phyloP scores from a whole-genome alignment of 1,140 invertebrate genomes.

The Conopomorpha cramerella region DNA sequence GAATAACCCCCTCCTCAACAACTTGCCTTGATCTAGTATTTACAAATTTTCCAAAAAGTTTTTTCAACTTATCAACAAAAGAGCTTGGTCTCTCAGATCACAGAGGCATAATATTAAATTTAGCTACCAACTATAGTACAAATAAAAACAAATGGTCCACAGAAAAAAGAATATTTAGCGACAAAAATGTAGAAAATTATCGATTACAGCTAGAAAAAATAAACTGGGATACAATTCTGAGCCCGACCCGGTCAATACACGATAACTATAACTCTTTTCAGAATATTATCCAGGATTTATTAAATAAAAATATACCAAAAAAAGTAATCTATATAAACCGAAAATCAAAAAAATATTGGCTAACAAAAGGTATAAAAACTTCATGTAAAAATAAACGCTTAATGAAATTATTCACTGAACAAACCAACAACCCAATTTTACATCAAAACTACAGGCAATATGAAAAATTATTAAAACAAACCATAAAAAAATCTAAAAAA shows the following conservation, averaged over 20 bases:
- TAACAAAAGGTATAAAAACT: not conserved
- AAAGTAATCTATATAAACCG: not conserved
- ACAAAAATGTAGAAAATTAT: not conserved
- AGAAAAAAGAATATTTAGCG: not conserved
- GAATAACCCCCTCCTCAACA: not conserved
- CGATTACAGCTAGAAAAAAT: not conserved
- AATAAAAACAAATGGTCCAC: not conserved
- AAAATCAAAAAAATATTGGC: not conserved
- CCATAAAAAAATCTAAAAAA: not conserved
- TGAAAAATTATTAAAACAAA: not conserved
- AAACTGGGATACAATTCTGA: not conserved
- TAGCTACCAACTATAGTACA: not conserved
- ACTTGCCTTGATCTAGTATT: not conserved
- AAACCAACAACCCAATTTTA: not conserved
- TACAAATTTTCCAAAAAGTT: not conserved
- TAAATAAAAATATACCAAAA: not conserved
- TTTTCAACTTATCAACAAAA: not conserved
- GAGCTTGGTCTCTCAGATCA: not conserved
- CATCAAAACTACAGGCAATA: not conserved
- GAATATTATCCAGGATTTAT: not conserved
- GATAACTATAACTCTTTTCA: not conserved
- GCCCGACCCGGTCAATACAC: not conserved
- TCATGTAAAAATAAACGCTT: not conserved
- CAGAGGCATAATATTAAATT: not conserved
- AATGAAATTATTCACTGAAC: not conserved